Evolutionary conservation across 2,113 vertebrate genomes (phyloP), one percentile per base, ranked within the genome.

Genomic region (Capreolus pygargus): DNA sequence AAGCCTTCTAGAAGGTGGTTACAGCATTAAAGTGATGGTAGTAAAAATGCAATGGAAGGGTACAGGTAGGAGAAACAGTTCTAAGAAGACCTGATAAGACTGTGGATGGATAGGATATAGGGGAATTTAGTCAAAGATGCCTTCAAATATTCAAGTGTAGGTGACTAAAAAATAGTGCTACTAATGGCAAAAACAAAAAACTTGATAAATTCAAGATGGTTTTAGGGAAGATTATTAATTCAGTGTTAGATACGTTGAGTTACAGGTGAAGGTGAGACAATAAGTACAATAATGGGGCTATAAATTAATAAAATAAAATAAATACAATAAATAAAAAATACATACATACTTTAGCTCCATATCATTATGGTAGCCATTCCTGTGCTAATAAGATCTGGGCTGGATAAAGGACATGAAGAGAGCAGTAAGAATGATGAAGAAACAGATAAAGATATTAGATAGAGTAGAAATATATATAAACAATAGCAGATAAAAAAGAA

Each of bases 311-410:
- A 97, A 58, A 86, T 67, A 93, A 94, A 97, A 90, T 58, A 97
- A 94, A 70, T 55, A 82, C 7, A 94, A 90, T 95, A 94, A 91
- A 96, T 94, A 84, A 95, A 96, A 89, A 97, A 97, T 96, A 78
- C 93, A 96, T 85, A 86, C 50, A 97, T 64, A 87, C 74, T 95
- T 93, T 93, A 96, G 82, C 94, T 94, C 81, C 79, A 96, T 96
- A 95, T 90, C 19, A 0, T 94, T 97, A 93, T 91, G 67, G 89
- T 96, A 96, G 86, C 39, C 92, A 97, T 64, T 97, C 60, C 82
- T 97, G 89, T 89, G 84, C 90, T 97, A 96, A 21, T 86, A 93
- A 97, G 83, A 92, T 83, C 76, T 86, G 83, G 33, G 33, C 7
- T 95, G 88, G n/a, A 84, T 96, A 33, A 85, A 43, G 60, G 60